phyloP scores from a whole-genome alignment of 2,113 vertebrate species.

The Hypomesus transpacificus region DNA sequence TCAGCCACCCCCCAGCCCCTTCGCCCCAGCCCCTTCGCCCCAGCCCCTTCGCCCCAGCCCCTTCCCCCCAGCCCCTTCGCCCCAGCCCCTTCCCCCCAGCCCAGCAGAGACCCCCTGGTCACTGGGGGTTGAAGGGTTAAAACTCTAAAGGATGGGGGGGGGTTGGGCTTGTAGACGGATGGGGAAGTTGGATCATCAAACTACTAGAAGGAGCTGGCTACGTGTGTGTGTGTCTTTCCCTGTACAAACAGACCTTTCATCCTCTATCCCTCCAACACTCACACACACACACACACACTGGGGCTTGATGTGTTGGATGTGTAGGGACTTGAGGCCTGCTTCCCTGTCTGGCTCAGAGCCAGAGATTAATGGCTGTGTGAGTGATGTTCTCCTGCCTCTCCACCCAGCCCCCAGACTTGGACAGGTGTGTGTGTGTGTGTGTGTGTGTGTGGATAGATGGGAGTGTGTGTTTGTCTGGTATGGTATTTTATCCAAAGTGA shows the following conservation, averaged over 20 bases:
- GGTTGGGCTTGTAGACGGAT: not conserved
- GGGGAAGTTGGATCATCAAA: not conserved
- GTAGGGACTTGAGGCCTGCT: conserved; percentile 49
- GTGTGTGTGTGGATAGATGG: conserved; percentile 49
- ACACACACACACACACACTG: conserved; percentile 23
- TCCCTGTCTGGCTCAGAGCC: conserved; percentile 62
- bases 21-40: conserved; percentile 23
- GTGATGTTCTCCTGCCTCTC: conserved; percentile 56
- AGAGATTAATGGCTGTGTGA: conserved; percentile 66
- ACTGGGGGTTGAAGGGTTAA: conserved; percentile 35
- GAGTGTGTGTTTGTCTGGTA: conserved; percentile 52
- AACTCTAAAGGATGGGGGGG: not conserved
- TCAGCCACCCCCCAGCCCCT: too few species aligned
- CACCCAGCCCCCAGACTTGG: conserved; percentile 45
- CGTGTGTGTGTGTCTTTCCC: not conserved
- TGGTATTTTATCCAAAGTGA: not conserved
- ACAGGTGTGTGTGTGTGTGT: conserved; percentile 46
- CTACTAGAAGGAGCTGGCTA: not conserved
- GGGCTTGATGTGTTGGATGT: conserved; percentile 42
- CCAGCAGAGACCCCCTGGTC: not conserved
- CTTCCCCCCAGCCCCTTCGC: not conserved
- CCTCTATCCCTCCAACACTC: conserved; percentile 13
- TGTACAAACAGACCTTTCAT: not conserved
- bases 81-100: not conserved
- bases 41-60: not conserved